Conservation (phyloP, 2,797 vertebrate genomes). For the Cryptoprocta ferox region DNA sequence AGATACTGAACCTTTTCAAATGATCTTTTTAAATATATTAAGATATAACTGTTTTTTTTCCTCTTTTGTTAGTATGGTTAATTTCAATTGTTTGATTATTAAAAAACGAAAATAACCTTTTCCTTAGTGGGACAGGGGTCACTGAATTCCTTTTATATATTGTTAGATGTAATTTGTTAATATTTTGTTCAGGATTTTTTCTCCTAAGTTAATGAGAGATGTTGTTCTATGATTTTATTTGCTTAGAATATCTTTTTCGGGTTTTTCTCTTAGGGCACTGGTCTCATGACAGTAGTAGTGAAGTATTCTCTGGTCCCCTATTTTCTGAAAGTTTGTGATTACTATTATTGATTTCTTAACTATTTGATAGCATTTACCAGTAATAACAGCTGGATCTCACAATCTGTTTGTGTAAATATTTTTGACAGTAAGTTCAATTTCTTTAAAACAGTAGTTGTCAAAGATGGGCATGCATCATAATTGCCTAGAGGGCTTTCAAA, state of each 20-base stretch:
- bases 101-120: not conserved
- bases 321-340: not conserved
- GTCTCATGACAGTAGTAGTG: not conserved
- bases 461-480: not conserved
- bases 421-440: not conserved
- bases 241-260: not conserved
- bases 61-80: not conserved
- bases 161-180: not conserved
- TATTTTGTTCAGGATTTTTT: not conserved
- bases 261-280: not conserved
- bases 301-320: not conserved
- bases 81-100: not conserved
- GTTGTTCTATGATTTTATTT: not conserved
- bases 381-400: not conserved
- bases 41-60: not conserved
- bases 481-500: not conserved
- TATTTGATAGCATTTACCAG: not conserved
- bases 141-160: not conserved
- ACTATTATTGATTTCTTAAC: not conserved
- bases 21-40: not conserved
- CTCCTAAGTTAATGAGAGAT: not conserved
- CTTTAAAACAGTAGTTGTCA: not conserved
- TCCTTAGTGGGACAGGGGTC: not conserved
- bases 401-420: not conserved
- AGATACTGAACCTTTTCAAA: not conserved